phyloP scores from a whole-genome alignment of 2,113 vertebrate species.

The Odocoileus virginianus region DNA sequence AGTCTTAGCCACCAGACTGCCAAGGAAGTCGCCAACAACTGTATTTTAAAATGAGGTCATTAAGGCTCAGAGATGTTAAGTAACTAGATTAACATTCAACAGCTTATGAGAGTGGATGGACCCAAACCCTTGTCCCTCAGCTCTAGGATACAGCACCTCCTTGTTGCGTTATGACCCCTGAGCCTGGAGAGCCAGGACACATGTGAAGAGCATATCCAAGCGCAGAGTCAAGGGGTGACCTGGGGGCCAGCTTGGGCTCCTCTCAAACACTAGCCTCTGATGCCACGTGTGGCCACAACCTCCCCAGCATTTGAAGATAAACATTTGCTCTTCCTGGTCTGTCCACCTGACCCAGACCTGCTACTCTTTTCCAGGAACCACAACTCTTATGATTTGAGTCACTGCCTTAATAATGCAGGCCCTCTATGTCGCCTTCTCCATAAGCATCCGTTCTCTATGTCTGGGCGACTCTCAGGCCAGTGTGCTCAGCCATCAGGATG shows the following conservation, averaged over 20 bases:
- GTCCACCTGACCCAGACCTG: neutral
- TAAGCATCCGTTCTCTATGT: neutral
- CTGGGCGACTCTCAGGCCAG: neutral
- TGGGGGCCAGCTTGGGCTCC: neutral
- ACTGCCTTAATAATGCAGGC: neutral
- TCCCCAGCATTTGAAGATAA: neutral
- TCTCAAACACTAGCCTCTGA: neutral
- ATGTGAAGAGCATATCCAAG: neutral
- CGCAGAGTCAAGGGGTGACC: neutral
- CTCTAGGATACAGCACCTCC: neutral
- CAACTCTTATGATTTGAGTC: neutral
- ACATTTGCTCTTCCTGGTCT: neutral
- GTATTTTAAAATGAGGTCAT: neutral
- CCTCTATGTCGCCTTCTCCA: neutral
- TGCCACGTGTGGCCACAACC: rapidly evolving
- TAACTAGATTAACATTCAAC: neutral
- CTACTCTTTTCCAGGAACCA: neutral
- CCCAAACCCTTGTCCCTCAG: rapidly evolving
- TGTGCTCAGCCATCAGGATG: neutral
- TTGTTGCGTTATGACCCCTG: rapidly evolving
- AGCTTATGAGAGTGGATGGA: neutral
- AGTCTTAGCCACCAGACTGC: neutral
- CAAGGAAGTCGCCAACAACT: neutral
- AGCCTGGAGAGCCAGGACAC: neutral
- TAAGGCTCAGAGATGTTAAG: neutral